Evolutionary conservation across 2,797 vertebrate species (phyloP).

Genomic region (Rhinogobio ventralis): DNA sequence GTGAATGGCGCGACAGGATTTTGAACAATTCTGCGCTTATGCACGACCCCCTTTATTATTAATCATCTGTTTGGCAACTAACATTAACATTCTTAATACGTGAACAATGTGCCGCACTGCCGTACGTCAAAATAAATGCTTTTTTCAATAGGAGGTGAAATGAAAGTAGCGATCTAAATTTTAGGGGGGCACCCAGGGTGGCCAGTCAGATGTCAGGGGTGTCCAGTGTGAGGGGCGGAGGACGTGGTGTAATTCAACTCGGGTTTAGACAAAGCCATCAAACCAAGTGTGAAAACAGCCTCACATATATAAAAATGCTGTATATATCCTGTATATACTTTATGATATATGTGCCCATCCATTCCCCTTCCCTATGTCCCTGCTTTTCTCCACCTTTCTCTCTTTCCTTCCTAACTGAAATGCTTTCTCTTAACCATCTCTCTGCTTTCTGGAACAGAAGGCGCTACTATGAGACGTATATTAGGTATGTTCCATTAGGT

Average conservation of each 20-base stretch:
- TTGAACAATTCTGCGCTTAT: no score
- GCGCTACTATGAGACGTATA: constrained; percentile 98
- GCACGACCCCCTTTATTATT: no score
- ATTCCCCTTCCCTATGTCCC: constrained; percentile 62
- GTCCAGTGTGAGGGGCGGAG: no score
- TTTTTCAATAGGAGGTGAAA: no score
- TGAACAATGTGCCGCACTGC: no score
- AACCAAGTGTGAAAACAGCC: constrained; percentile 49
- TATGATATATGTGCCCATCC: constrained; percentile 64
- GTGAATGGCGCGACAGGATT: no score
- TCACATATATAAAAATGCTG: constrained; percentile 72
- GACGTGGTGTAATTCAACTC: background rate
- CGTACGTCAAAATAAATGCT: no score
- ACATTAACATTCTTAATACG: no score
- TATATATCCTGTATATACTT: constrained; percentile 77
- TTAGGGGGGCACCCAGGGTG: no score
- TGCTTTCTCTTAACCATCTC: constrained; percentile 81
- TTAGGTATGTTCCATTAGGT: constrained; percentile 95
- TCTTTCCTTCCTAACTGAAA: constrained; percentile 77
- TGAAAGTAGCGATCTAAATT: no score
- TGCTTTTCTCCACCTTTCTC: constrained; percentile 63
- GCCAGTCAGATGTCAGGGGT: no score
- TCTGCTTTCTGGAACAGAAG: constrained; percentile 91
- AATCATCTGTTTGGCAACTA: no score
- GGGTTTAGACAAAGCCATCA: background rate